Base-by-base conservation (phyloP, 2,113 vertebrate species). In the Pantherophis guttatus region DNA sequence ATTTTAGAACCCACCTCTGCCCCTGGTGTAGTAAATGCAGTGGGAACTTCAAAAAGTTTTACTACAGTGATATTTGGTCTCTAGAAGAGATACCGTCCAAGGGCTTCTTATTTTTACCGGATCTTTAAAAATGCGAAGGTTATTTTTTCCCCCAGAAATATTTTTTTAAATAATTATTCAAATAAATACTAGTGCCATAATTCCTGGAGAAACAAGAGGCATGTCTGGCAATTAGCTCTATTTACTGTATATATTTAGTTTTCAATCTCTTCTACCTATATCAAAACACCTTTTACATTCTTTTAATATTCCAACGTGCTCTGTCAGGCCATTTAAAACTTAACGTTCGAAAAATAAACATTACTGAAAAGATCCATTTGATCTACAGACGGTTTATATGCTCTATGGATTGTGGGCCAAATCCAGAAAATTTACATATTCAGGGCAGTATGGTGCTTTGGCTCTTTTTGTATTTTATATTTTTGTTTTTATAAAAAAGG, bases 101-200 rank as follows among this genome's bases (percentile, higher is more conserved):
- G 54, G 95, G 3, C 59, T 94, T 93, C 94, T 94, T 87, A 93
- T n/a, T n/a, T 48, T 94, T 94, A 92, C 95, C 96, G 97, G 96
- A 95, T 95, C 94, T 89, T 94, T 94, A 75, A 93, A 85, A 97
- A 95, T 48, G 93, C 95, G 96, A 96, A 94, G 95, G 26, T 94
- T 96, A 96, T 97, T 96, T 96, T 96, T 95, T 95, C 85, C 93
- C 91, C 88, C 53, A 33, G 95, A 86, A n/a, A 75, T 90, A 95
- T 96, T 94, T 94, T 21, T 58, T 59, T 2, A 44, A n/a, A 52
- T 57, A 33, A 92, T 93, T 89, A 89, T 59, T 87, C 29, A 65
- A 70, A 92, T 92, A 93, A 59, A 92, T 90, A 89, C 17, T 3
- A n/a, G 9, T 81, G 29, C 86, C 50, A 48, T 11, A 44, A 26